Conservation (phyloP, 1,140 invertebrate species). For the Capitella teleta region DNA sequence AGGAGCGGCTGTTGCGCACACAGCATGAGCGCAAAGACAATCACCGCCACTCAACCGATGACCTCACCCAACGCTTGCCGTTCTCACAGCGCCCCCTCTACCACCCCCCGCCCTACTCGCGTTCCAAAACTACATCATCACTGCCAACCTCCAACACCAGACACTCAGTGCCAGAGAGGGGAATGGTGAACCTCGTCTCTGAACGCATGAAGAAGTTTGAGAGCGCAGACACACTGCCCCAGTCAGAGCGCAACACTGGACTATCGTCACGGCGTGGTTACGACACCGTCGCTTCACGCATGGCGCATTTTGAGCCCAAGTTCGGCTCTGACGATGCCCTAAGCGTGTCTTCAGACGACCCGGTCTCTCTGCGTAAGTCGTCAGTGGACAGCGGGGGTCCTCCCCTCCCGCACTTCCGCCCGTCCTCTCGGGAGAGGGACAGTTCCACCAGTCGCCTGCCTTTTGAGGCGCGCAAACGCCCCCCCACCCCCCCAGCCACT, state of each 20-base stretch:
- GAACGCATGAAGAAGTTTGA: conserved; percentile 12
- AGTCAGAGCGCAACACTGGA: neutral
- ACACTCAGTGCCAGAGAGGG: neutral
- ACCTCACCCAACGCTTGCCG: neutral
- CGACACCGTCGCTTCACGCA: conserved; percentile 56
- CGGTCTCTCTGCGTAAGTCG: too few species aligned
- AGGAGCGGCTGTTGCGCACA: neutral
- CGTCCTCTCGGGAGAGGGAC: too few species aligned
- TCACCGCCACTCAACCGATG: neutral
- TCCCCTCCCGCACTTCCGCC: too few species aligned
- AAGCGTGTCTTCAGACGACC: too few species aligned
- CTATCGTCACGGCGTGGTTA: conserved; percentile 1
- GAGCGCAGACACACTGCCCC: neutral
- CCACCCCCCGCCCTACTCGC: neutral
- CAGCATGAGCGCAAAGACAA: neutral
- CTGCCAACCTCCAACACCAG: neutral
- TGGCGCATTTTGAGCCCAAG: conserved; percentile 56
- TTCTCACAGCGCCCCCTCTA: neutral
- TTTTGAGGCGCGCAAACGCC: too few species aligned
- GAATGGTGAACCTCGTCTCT: conserved; percentile 4
- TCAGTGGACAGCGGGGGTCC: too few species aligned
- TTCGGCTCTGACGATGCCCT: neutral
- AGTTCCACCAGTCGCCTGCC: too few species aligned
- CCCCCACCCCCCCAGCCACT: too few species aligned
- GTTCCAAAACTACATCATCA: neutral